phyloP scores from a whole-genome alignment of 2,888 invertebrate species.

The Lacanobia wlatinum region DNA sequence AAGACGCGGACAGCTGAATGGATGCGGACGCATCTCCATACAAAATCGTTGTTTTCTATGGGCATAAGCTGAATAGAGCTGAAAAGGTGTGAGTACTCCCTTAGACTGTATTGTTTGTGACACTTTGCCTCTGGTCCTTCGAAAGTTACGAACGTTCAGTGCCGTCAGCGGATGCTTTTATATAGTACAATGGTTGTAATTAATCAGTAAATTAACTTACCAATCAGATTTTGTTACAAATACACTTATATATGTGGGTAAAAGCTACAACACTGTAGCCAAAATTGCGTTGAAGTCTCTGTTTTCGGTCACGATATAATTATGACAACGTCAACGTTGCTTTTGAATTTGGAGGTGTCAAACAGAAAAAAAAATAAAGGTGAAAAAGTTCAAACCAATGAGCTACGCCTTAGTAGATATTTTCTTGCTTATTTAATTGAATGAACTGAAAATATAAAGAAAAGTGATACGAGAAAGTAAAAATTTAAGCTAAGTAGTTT shows the following conservation, averaged over 20 bases:
- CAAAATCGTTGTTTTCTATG: too few relatives aligned
- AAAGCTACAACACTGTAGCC: background rate
- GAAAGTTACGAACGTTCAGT: background rate
- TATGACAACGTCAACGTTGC: constrained; percentile 32
- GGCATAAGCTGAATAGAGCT: too few relatives aligned
- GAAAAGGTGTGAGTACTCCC: too few relatives aligned
- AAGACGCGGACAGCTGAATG: too few relatives aligned
- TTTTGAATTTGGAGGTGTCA: constrained; percentile 35
- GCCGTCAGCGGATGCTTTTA: too few relatives aligned
- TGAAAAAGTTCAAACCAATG: background rate
- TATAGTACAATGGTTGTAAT: background rate
- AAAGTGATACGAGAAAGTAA: too few relatives aligned
- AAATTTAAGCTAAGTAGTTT: too few relatives aligned
- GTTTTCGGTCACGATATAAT: constrained; percentile 2
- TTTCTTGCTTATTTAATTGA: too few relatives aligned
- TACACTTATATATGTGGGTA: background rate
- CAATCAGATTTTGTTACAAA: constrained; percentile 10
- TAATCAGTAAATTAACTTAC: constrained; percentile 14
- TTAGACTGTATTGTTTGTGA: background rate
- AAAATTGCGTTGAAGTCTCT: constrained; percentile 17
- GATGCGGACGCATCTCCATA: too few relatives aligned
- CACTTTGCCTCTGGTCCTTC: background rate
- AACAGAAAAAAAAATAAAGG: background rate
- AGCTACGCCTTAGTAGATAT: too few relatives aligned
- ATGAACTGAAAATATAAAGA: too few relatives aligned